phyloP scores from a whole-genome alignment of 2,888 invertebrate species.

The Disparrhopalites patrizii region DNA sequence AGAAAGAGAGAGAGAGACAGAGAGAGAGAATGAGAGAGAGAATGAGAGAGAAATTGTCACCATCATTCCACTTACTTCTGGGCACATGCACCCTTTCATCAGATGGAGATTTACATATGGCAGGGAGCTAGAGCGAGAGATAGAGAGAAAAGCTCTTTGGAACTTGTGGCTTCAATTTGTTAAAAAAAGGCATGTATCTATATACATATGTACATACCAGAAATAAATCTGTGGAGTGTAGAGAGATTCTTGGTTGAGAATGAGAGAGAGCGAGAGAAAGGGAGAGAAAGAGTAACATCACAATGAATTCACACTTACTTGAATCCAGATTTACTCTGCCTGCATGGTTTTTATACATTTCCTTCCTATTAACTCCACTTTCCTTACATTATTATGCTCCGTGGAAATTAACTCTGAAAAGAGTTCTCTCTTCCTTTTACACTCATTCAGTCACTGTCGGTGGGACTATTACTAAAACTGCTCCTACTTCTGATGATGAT shows the following conservation, averaged over 20 bases:
- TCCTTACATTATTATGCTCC: no score
- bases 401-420: no score
- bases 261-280: not conserved
- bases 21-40: not conserved
- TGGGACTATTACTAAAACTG: no score
- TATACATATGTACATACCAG: not conserved
- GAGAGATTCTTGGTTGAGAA: not conserved
- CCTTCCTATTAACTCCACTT: no score
- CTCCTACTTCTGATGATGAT: no score
- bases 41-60: not conserved
- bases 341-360: not conserved
- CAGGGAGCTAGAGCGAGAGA: not conserved
- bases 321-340: not conserved
- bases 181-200: no score
- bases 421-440: no score
- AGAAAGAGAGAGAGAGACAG: conserved; percentile 1
- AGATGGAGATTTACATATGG: conserved; percentile 1
- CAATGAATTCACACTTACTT: not conserved
- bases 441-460: no score
- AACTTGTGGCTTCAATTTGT: no score
- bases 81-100: no score
- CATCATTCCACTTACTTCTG: no score
- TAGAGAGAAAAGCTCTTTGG: no score
- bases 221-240: not conserved
- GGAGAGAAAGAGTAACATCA: not conserved